Evolutionary conservation across 2,888 invertebrate species (phyloP), one percentile per base, ranked within the genome.

Genomic region (Drosophila anomalata): DNA sequence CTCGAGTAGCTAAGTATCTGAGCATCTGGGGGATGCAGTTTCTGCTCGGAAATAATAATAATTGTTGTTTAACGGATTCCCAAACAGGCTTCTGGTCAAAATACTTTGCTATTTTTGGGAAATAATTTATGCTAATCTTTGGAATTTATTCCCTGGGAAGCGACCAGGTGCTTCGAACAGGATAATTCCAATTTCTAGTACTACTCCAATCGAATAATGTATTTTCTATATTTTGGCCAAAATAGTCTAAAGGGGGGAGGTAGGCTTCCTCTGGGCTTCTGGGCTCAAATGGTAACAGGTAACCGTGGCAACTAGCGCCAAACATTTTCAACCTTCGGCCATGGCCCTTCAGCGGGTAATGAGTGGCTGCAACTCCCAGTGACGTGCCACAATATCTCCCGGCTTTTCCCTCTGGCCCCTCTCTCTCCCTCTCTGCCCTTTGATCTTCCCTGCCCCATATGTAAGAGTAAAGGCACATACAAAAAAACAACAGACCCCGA

Each of bases 281-380:
- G 14, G 11, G 33, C 31, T 11, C 22, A 39, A 56, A 9, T 3
- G 42, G 26, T 12, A 31, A 17, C 17, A 12, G 58, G 42, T 33
- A 55, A 26, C 56, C n/a, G 44, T 36, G 60, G 36, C 22, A 61
- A 31, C 61, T 59, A 47, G 14, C 46, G 26, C 46, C 29, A 47
- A 59, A 47, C 60, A 47, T 42, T 46, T 46, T 46, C 57, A 47
- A 42, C 48, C 31, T n/a, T 61, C 41, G 61, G 47, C 31, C 60
- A 48, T 24, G 44, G 12, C 44, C 44, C 44, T 20, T 8, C 8
- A 41, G 39, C 31, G 41, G 61, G 61, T 60, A 62, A 48, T 62
- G 61, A 60, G 61, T 26, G 26, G 17, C 1, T 24, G 24, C 48
- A 60, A 48, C 61, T 58, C 58, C 59, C 60, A 29, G 20, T 56